Base-by-base conservation (phyloP, 2,797 vertebrate species). In the Hephaestus fuliginosus region DNA sequence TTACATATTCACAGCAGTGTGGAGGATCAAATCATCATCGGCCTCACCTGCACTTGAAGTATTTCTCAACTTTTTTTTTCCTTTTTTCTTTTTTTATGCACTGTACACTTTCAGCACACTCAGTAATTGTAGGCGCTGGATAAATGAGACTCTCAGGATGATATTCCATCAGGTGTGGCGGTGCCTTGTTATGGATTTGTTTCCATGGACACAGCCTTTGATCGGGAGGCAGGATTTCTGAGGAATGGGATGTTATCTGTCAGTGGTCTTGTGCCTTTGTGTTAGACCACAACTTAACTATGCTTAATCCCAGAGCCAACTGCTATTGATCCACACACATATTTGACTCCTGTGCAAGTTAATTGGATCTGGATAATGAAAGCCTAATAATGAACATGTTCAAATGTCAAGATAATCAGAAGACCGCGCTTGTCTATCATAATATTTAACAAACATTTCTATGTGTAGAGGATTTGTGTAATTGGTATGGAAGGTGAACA, bases 181-280 rank as follows among this genome's bases (percentile, higher is more conserved):
- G 67, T 77, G 66, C 63, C 53, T 87, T 85, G 64, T 88, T 88
- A 89, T 83, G 81, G 81, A 92, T 91, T 90, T 76, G 89, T 92
- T 90, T 91, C 90, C 90, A 90, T 91, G 89, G 89, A 72, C 89
- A 88, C 91, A 57, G 91, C 30, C 81, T 94, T 92, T 91, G 89
- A 91, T 91, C 76, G 22, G 62, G 58, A 70, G 65, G 83, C 64
- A 68, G 76, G 82, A 78, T 88, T 89, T 88, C 72, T 62, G 82
- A 80, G 79, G 87, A 92, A 87, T 86, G 78, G 89, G 88, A 87
- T 91, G 81, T 88, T 81, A 80, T 86, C 83, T 77, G 82, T 90
- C 90, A 85, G 84, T 70, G 77, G 82, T 84, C 78, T 75, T 57
- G 17, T 81, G 80, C 88, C 80, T 86, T 80, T 84, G 70, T 83